Conservation (phyloP, 2,113 vertebrate species). For the Pelodiscus sinensis region DNA sequence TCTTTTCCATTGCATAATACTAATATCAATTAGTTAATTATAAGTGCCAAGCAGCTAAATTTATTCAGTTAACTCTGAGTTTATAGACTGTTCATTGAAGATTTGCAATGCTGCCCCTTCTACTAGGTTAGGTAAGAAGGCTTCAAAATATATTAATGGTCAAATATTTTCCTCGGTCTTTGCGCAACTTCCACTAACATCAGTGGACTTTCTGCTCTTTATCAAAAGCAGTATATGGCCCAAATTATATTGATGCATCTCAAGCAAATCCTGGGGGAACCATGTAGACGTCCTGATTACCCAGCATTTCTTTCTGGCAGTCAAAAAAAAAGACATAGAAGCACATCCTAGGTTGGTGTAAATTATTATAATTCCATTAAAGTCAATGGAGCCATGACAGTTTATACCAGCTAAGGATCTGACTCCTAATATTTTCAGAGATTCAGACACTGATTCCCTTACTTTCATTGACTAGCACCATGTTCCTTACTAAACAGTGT, state of each 20-base stretch:
- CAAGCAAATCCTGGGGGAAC: background rate
- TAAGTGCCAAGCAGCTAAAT: conserved; percentile 46
- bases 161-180: background rate
- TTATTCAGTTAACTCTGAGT: conserved; percentile 20
- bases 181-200: background rate
- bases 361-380: background rate
- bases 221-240: background rate
- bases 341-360: background rate
- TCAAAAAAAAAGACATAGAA: background rate
- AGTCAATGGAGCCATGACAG: background rate
- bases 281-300: background rate
- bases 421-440: background rate
- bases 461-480: background rate
- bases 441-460: background rate
- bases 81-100: conserved; percentile 44
- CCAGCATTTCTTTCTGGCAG: background rate
- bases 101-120: conserved; percentile 1
- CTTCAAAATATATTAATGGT: background rate
- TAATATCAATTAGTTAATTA: conserved; percentile 50
- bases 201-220: background rate
- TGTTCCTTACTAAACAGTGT: fast-evolving
- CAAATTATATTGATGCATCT: background rate
- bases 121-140: background rate
- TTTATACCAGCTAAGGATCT: fast-evolving
- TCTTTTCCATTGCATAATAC: conserved; percentile 55